These are phyloP conservation scores for Cercopithecus neglectus DNA, from an alignment of 2,797 vertebrate species.

Conservation along the genomic window DNA sequence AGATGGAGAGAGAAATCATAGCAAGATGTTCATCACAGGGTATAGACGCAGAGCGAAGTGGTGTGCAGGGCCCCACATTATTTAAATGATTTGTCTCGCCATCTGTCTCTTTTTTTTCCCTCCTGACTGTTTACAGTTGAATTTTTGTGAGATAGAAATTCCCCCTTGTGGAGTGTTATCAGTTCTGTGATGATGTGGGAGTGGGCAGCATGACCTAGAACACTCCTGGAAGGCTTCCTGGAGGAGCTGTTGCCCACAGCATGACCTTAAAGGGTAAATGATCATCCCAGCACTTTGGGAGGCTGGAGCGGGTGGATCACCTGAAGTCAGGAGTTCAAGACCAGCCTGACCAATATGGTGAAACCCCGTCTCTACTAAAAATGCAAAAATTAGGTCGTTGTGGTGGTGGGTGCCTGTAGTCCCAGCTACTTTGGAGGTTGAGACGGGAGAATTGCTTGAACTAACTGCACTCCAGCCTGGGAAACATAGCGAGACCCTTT, in stretches of 20 bases:
- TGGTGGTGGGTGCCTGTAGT: not conserved
- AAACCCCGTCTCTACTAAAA: not conserved
- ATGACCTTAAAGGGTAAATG: not conserved
- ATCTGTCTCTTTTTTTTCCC: not conserved
- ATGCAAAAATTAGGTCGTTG: not conserved
- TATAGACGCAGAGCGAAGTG: fast-evolving
- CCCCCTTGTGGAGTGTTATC: fast-evolving
- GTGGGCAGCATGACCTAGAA: not conserved
- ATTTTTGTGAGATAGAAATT: not conserved
- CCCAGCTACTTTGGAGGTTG: not conserved
- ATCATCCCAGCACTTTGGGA: not conserved
- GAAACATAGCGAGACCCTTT: no score
- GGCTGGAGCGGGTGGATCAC: not conserved
- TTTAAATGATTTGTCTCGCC: not conserved
- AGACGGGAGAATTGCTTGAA: not conserved
- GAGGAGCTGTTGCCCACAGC: not conserved
- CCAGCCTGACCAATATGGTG: not conserved
- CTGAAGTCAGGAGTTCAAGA: not conserved
- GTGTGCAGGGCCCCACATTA: fast-evolving
- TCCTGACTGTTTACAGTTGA: not conserved
- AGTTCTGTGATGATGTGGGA: not conserved
- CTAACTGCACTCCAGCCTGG: no score
- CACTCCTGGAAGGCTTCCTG: not conserved
- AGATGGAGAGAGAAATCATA: not conserved
- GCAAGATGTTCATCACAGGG: not conserved